A percentile compares a stretch with the other conserved stretches of the same genome.
phyloP scores from a whole-genome alignment of 2,113 vertebrate genomes.

The Melanostigma gelatinosum region DNA sequence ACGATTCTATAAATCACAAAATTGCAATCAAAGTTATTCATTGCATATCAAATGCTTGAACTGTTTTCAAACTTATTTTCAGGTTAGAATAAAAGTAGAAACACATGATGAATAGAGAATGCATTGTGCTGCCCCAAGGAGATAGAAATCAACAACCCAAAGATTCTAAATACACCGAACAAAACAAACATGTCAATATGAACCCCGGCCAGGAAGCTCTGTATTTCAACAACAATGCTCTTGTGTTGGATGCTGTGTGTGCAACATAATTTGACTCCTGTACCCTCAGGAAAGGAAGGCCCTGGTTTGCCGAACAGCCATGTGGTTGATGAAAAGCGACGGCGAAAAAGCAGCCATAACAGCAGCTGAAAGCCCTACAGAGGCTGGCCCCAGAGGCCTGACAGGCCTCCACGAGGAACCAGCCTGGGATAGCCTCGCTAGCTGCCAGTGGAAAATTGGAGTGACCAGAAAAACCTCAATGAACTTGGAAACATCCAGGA shows the following conservation, averaged over 20 bases:
- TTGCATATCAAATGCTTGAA: not conserved
- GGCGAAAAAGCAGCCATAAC: conserved; percentile 75
- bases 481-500: conserved; percentile 83
- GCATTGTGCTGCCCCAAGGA: not conserved
- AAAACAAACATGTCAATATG: conserved; percentile 15
- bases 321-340: conserved; percentile 67
- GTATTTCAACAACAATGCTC: conserved; percentile 30
- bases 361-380: conserved; percentile 71
- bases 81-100: not conserved
- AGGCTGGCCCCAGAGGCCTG: conserved; percentile 78
- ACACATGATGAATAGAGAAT: not conserved
- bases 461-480: conserved; percentile 87
- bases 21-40: not conserved
- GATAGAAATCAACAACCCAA: not conserved
- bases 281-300: conserved; percentile 41
- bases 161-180: not conserved
- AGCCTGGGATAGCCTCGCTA: conserved; percentile 85
- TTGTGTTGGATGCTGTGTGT: conserved; percentile 22
- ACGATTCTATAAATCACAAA: conserved; percentile 2
- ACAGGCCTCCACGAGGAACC: conserved; percentile 84
- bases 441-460: conserved; percentile 88
- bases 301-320: conserved; percentile 51
- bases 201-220: conserved; percentile 11
- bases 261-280: conserved; percentile 14
- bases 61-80: not conserved